Evolutionary conservation across 2,797 vertebrate genomes (phyloP).

Genomic region (Hipposideros larvatus): DNA sequence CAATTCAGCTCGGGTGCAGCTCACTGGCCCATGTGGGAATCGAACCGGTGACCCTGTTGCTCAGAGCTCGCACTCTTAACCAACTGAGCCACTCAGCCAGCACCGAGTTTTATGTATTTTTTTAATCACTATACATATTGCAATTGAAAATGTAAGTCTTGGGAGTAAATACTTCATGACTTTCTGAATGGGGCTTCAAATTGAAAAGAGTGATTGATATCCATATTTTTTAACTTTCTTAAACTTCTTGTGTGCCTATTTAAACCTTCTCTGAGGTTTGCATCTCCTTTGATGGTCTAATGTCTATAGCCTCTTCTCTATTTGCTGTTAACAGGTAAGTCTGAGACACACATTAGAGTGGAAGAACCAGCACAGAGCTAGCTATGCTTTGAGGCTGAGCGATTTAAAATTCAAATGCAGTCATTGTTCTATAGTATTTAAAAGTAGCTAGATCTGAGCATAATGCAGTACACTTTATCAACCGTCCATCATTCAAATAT

Average conservation of each 20-base stretch:
- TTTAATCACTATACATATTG: not conserved
- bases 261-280: constrained; percentile 70
- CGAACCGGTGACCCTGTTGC: too few species aligned
- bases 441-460: not conserved
- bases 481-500: not conserved
- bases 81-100: too few species aligned
- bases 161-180: not conserved
- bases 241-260: not conserved
- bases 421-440: not conserved
- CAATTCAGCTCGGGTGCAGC: too few species aligned
- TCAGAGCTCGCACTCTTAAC: too few species aligned
- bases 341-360: not conserved
- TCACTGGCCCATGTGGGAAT: too few species aligned
- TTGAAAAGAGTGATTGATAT: not conserved
- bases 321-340: not conserved
- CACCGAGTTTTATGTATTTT: too few species aligned
- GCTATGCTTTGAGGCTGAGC: not conserved
- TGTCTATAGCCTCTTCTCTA: not conserved
- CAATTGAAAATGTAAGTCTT: not conserved
- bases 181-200: not conserved
- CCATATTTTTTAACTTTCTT: not conserved
- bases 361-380: not conserved
- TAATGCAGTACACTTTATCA: not conserved
- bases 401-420: not conserved
- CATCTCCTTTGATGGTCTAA: not conserved